A percentile compares a stretch with the other conserved stretches of the same genome.
phyloP scores from a whole-genome alignment of 1,140 invertebrate genomes.

The Danaus plexippus region DNA sequence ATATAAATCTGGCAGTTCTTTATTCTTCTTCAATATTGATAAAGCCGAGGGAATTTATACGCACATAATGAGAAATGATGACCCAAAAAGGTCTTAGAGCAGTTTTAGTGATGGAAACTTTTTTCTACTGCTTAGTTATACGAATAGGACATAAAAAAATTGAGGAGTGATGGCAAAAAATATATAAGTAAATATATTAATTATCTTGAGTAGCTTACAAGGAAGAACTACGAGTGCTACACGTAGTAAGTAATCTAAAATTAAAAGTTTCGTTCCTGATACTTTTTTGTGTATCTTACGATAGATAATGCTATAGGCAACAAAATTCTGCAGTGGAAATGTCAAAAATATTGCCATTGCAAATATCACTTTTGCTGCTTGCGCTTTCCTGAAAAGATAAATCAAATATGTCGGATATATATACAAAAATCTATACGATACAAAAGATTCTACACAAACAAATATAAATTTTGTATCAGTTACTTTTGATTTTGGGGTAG shows the following conservation, averaged over 20 bases:
- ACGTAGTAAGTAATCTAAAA: conserved; percentile 73
- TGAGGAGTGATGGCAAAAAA: too few relatives aligned
- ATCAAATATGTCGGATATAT: too few relatives aligned
- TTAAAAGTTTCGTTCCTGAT: conserved; percentile 49
- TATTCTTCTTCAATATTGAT: background rate
- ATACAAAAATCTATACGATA: too few relatives aligned
- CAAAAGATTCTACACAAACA: too few relatives aligned
- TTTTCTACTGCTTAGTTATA: background rate
- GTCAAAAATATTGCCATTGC: conserved; percentile 86
- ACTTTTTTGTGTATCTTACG: conserved; percentile 60
- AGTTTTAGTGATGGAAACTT: background rate
- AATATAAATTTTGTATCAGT: conserved; percentile 19
- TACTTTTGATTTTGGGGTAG: conserved; percentile 73
- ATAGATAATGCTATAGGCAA: conserved; percentile 88
- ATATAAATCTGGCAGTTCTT: background rate
- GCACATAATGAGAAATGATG: background rate
- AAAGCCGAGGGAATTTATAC: background rate
- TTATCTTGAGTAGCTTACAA: conserved; percentile 72
- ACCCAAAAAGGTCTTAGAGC: background rate
- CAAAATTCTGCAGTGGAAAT: conserved; percentile 90
- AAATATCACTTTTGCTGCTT: conserved; percentile 82
- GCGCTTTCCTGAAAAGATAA: conserved; percentile 76
- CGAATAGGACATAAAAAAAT: background rate
- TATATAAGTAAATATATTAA: too few relatives aligned
- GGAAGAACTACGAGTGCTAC: conserved; percentile 75